Conservation (phyloP, 2,113 vertebrate genomes). For the Atrichornis clamosus region DNA sequence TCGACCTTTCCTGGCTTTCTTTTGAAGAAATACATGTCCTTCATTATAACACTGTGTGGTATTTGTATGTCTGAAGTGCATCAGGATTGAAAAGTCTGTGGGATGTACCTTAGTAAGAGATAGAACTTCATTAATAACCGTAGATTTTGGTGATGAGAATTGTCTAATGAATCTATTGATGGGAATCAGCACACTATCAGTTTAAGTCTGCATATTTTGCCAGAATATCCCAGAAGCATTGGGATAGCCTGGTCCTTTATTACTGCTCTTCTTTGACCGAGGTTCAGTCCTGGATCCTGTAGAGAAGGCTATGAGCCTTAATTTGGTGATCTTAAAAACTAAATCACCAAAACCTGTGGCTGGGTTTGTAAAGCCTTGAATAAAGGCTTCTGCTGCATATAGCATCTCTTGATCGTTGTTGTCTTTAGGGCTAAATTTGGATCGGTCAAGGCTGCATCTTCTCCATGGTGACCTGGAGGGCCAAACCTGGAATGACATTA, state of each 20-base stretch:
- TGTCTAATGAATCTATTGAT: not conserved
- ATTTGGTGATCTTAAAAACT: not conserved
- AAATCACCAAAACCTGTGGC: not conserved
- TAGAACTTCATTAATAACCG: not conserved
- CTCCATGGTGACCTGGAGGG: constrained; percentile 82
- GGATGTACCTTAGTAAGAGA: not conserved
- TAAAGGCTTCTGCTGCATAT: not conserved
- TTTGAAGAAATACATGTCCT: not conserved
- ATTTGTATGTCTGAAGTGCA: not conserved
- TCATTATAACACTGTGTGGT: not conserved
- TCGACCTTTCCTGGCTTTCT: not conserved
- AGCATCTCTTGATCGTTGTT: not conserved
- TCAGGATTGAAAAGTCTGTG: not conserved
- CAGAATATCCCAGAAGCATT: not conserved
- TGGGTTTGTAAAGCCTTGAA: not conserved
- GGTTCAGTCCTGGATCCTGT: not conserved
- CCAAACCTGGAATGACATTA: constrained; percentile 90
- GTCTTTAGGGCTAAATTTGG: constrained; percentile 80
- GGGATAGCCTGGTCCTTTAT: not conserved
- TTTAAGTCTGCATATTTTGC: not conserved
- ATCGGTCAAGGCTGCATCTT: constrained; percentile 80
- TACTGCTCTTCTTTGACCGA: not conserved
- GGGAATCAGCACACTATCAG: not conserved
- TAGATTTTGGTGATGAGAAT: not conserved
- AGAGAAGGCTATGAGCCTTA: not conserved